Percentiles rank a stretch among this genome's conserved stretches.
phyloP scores from a whole-genome alignment of 2,113 vertebrate species.

The Phoxinus phoxinus region DNA sequence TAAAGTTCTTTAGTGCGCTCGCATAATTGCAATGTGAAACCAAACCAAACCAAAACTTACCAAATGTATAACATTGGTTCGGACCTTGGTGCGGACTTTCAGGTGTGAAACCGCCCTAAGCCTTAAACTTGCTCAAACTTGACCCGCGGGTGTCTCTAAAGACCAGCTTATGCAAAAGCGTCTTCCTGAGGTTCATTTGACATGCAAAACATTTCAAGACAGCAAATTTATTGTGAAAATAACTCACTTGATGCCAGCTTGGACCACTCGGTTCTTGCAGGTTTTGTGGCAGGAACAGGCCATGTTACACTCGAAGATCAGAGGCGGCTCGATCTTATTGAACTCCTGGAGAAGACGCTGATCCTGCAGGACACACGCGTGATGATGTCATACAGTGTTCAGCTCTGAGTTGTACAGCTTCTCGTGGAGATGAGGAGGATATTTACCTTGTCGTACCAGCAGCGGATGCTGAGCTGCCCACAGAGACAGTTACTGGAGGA shows the following conservation, averaged over 20 bases:
- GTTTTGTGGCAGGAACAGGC: conserved; percentile 88
- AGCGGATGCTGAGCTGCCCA: conserved; percentile 93
- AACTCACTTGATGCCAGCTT: conserved; percentile 89
- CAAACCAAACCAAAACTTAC: too few species aligned
- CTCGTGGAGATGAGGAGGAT: background rate
- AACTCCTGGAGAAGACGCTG: conserved; percentile 92
- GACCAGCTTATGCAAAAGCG: background rate
- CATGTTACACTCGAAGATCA: conserved; percentile 94
- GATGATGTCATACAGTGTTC: background rate
- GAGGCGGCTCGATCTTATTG: conserved; percentile 92
- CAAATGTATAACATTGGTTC: too few species aligned
- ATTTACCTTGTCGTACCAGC: conserved; percentile 93
- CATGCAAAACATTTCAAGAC: background rate
- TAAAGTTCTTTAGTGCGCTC: too few species aligned
- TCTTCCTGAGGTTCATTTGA: background rate
- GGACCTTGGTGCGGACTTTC: too few species aligned
- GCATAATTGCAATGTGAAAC: too few species aligned
- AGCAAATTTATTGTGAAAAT: background rate
- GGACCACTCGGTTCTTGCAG: conserved; percentile 93
- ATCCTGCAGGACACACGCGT: conserved; percentile 72
- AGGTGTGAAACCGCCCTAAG: too few species aligned
- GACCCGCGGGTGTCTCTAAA: background rate
- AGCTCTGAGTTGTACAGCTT: background rate
- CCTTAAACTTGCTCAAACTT: too few species aligned
- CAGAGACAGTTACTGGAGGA: conserved; percentile 93